phyloP scores from a whole-genome alignment of 2,888 invertebrate genomes.

The Theodoxus fluviatilis region DNA sequence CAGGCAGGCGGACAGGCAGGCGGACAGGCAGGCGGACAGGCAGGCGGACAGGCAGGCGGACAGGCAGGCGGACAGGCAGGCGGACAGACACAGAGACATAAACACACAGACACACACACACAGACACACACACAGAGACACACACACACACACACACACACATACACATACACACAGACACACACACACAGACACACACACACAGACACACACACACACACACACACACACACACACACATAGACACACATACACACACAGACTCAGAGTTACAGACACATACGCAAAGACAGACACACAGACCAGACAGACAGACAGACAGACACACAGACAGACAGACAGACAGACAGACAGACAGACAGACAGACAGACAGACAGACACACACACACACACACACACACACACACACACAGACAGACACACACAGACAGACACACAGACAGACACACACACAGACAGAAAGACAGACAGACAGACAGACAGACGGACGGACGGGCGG shows the following conservation, averaged over 20 bases:
- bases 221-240: slow-evolving; percentile 16
- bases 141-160: slow-evolving; percentile 17
- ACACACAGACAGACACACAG: neutral
- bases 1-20: neutral
- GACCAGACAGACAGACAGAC: slow-evolving; percentile 1
- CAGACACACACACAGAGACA: slow-evolving; percentile 4
- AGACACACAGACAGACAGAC: neutral
- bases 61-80: neutral
- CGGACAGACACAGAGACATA: neutral
- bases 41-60: neutral
- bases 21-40: neutral
- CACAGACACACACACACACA: slow-evolving; percentile 14
- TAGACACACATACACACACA: neutral
- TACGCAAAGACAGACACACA: slow-evolving; percentile 10
- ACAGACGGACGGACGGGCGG: too few species aligned
- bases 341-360: neutral
- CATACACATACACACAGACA: neutral
- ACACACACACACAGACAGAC: neutral
- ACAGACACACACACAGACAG: neutral
- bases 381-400: neutral
- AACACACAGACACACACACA: neutral
- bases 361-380: neutral
- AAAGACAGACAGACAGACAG: neutral
- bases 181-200: slow-evolving; percentile 1
- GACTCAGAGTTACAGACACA: neutral